A percentile compares a stretch with the other conserved stretches of the same genome.
phyloP scores from a whole-genome alignment of 2,888 invertebrate genomes.

The Chrysomela aeneicollis region DNA sequence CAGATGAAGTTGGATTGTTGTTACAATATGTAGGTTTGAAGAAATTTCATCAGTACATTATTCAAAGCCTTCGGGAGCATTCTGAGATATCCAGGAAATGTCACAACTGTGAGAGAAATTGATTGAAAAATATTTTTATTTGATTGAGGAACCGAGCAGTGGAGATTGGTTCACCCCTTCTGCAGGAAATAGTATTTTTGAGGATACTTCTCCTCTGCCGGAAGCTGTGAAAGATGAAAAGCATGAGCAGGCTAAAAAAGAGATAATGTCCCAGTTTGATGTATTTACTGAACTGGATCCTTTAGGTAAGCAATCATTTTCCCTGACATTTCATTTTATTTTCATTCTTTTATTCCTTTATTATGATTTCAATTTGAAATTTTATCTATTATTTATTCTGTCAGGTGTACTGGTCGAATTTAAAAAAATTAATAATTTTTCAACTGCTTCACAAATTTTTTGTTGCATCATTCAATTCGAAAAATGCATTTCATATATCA shows the following conservation, averaged over 20 bases:
- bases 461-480: too few species aligned
- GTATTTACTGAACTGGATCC: slow-evolving; percentile 95
- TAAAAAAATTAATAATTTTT: too few species aligned
- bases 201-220: slow-evolving; percentile 49
- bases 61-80: too few species aligned
- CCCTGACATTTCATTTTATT: not conserved
- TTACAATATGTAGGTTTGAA: too few species aligned
- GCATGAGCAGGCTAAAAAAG: slow-evolving; percentile 57
- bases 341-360: not conserved
- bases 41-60: too few species aligned
- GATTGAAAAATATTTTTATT: not conserved
- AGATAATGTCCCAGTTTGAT: slow-evolving; percentile 69
- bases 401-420: too few species aligned
- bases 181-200: slow-evolving; percentile 55
- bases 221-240: slow-evolving; percentile 55
- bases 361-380: not conserved
- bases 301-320: slow-evolving; percentile 71
- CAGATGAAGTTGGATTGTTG: too few species aligned
- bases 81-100: too few species aligned
- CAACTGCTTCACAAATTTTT: too few species aligned
- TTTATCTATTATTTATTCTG: not conserved
- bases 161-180: slow-evolving; percentile 59
- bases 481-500: too few species aligned
- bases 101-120: too few species aligned
- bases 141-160: slow-evolving; percentile 49